Conservation (phyloP, 2,797 vertebrate species). For the Poecile montanus region DNA sequence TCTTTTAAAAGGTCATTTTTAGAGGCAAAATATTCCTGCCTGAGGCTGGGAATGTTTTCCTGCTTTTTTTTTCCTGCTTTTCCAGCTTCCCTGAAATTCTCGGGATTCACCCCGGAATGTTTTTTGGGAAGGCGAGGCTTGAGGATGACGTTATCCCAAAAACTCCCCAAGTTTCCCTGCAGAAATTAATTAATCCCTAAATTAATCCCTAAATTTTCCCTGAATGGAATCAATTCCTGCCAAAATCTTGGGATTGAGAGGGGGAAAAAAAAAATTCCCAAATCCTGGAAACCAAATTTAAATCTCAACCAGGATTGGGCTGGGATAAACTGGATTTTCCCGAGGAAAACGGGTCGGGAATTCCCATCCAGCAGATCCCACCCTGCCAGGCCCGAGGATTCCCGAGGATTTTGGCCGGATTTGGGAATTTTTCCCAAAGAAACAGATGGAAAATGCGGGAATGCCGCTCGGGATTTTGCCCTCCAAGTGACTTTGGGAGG, state of each 20-base stretch:
- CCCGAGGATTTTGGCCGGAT: background rate
- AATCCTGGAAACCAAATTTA: fast-evolving
- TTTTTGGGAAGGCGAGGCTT: background rate
- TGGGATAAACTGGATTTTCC: background rate
- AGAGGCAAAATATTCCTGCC: background rate
- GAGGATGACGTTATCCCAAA: background rate
- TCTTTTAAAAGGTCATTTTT: background rate
- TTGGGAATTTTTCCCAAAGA: background rate
- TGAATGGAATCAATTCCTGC: background rate
- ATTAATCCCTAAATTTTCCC: background rate
- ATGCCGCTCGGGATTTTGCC: background rate
- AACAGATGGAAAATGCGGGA: background rate
- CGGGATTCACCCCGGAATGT: background rate
- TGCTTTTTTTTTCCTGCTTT: background rate
- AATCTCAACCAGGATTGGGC: fast-evolving
- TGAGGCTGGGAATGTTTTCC: background rate
- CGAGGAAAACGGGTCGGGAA: background rate
- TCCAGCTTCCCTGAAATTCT: background rate
- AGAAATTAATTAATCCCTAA: too few species aligned
- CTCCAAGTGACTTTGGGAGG: constrained; percentile 65
- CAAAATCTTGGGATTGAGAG: fast-evolving
- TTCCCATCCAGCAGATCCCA: background rate
- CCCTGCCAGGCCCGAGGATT: background rate
- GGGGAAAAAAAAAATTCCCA: background rate
- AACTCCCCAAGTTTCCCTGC: background rate